A percentile compares a stretch with the other conserved stretches of the same genome.
Evolutionary conservation across 2,113 vertebrate genomes (phyloP).

Genomic region (Condylura cristata): DNA sequence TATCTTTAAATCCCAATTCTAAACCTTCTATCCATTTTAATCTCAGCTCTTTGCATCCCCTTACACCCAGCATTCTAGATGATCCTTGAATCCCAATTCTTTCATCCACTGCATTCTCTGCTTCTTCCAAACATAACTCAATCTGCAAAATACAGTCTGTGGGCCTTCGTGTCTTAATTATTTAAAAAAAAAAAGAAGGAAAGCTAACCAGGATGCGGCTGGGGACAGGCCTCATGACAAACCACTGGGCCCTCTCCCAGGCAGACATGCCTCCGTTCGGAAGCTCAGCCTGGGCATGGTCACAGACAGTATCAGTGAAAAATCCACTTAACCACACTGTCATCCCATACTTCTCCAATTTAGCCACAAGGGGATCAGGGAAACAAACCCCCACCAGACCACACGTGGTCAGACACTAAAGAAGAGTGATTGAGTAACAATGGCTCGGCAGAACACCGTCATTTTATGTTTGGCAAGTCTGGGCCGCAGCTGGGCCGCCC

Average conservation of each 20-base stretch:
- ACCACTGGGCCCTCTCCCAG: not conserved
- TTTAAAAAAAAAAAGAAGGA: not conserved
- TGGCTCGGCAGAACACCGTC: not conserved
- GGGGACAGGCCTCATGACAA: not conserved
- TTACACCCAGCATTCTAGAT: not conserved
- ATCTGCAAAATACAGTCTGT: not conserved
- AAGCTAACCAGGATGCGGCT: not conserved
- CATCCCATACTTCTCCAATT: conserved; percentile 42
- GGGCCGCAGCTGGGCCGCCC: conserved; percentile 68
- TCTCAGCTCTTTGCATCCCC: not conserved
- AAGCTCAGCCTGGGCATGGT: not conserved
- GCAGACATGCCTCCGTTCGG: not conserved
- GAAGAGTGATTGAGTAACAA: not conserved
- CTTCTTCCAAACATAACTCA: not conserved
- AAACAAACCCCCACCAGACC: conserved; percentile 45
- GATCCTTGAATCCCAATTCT: not conserved
- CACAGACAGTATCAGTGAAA: conserved; percentile 45
- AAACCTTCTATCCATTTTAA: not conserved
- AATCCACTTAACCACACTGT: conserved; percentile 47
- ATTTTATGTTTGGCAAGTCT: conserved; percentile 60
- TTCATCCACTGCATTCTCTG: not conserved
- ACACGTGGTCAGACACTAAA: conserved; percentile 30
- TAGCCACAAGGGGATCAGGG: not conserved
- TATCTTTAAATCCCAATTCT: not conserved
- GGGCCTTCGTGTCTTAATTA: conserved; percentile 24